phyloP scores from a whole-genome alignment of 2,797 vertebrate genomes.

The Sebastes hubbsi region DNA sequence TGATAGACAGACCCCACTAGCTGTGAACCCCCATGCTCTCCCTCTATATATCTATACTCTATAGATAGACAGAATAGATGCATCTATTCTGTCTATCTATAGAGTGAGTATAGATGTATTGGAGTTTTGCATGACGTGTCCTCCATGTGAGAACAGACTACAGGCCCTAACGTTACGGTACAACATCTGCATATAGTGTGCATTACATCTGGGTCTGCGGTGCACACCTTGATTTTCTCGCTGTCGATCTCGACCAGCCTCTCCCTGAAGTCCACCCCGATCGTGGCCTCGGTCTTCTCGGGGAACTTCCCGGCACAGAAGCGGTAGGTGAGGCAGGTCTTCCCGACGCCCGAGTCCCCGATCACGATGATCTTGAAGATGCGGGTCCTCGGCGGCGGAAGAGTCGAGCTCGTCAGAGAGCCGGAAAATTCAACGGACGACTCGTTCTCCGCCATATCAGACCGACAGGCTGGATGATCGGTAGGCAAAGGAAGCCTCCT shows the following conservation, averaged over 20 bases:
- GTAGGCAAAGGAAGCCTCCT: not conserved
- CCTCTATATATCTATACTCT: too few species aligned
- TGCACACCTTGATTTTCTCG: constrained; percentile 93
- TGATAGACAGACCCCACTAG: too few species aligned
- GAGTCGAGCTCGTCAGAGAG: constrained; percentile 68
- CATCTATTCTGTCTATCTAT: too few species aligned
- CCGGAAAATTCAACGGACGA: constrained; percentile 86
- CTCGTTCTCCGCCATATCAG: constrained; percentile 78
- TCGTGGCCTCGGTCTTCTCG: constrained; percentile 96
- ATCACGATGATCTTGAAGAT: constrained; percentile 99
- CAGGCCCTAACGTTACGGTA: too few species aligned
- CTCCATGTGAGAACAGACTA: too few species aligned
- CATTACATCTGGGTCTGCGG: not conserved
- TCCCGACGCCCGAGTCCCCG: constrained; percentile 96
- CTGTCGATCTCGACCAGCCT: constrained; percentile 92
- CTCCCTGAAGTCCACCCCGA: constrained; percentile 97
- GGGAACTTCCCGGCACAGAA: constrained; percentile 96
- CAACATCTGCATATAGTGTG: too few species aligned
- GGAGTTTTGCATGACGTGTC: too few species aligned
- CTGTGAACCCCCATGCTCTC: too few species aligned
- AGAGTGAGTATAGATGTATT: too few species aligned
- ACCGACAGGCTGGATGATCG: not conserved
- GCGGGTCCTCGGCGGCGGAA: constrained; percentile 88
- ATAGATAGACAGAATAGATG: too few species aligned
- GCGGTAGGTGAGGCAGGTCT: constrained; percentile 97